Base-by-base conservation (phyloP, 2,888 invertebrate species). In the Drosophila helvetica region DNA sequence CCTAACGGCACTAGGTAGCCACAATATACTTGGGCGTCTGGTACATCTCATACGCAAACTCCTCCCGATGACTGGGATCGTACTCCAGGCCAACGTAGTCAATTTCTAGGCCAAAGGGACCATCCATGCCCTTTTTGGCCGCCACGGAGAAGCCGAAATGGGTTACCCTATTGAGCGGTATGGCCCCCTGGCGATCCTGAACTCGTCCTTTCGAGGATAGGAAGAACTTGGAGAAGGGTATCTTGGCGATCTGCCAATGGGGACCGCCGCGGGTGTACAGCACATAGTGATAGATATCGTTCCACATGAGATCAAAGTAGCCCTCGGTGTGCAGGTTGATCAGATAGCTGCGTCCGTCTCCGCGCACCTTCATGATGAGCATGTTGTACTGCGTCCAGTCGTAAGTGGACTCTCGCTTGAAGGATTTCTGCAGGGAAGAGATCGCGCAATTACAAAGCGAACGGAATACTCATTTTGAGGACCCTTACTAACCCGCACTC, bases 221-320 rank as follows among this genome's bases (percentile, higher is more conserved):
- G 77, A 96, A 94, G 90, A 99, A 98, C 92, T 98, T 98, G 10
- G 98, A 98, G 92, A 98, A 98, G 1, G 98, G 98, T 88, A 99
- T 96, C 96, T 95, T 97, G 27, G 96, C 94, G 72, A 95, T 93
- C 93, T 99, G 99, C 99, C 99, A 99, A 91, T 99, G 99, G 0
- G 99, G 99, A 0, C 99, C 99, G 45, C 99, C 99, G 92, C 98
- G 94, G 0, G 99, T 99, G 90, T 95, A 97, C 5, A 99, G 92
- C 0, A 96, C 94, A 92, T 96, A 99, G 86, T 96, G 95, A 91
- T 96, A 98, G 17, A 96, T 93, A 91, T 98, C 98, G 90, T 97
- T 95, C 97, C 97, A 98, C n/a, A 94, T 93, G 30, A 98, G 92
- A 91, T 99, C 99, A 86, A 94, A 96, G 79, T 94, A 94, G 2